These are phyloP conservation scores for Folsomia manolachei DNA, from an alignment of 2,888 invertebrate species.

Conservation along the genomic window DNA sequence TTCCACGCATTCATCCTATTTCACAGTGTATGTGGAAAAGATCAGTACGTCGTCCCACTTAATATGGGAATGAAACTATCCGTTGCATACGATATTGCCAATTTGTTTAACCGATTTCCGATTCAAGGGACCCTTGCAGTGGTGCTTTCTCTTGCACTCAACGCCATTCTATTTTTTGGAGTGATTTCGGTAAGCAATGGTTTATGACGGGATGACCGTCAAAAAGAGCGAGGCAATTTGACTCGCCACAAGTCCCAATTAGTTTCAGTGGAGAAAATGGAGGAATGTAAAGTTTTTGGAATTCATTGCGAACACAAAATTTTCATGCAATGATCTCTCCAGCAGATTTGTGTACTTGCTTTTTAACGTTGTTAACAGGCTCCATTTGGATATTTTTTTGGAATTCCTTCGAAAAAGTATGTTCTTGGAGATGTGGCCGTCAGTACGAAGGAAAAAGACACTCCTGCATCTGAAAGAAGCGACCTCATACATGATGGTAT, in stretches of 20 bases:
- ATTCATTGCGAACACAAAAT: too few relatives aligned
- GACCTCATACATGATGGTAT: background rate
- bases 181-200: too few relatives aligned
- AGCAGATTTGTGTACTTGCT: too few relatives aligned
- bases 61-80: slow-evolving; percentile 43
- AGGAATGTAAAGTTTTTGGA: too few relatives aligned
- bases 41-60: slow-evolving; percentile 44
- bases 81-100: slow-evolving; percentile 47
- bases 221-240: too few relatives aligned
- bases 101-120: slow-evolving; percentile 41
- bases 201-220: too few relatives aligned
- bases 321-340: too few relatives aligned
- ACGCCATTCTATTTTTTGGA: slow-evolving; percentile 43
- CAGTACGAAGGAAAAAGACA: too few relatives aligned
- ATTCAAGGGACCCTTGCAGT: slow-evolving; percentile 30
- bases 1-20: too few relatives aligned
- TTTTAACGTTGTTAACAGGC: too few relatives aligned
- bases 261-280: too few relatives aligned
- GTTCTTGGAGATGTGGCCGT: slow-evolving; percentile 39
- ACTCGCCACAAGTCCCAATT: too few relatives aligned
- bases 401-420: slow-evolving; percentile 48
- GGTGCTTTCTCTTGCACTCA: slow-evolving; percentile 32
- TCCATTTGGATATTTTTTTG: slow-evolving; percentile 50
- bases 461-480: background rate
- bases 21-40: slow-evolving; percentile 13